Conservation (phyloP, 35 echinoderm and acorn worm species). For the Amphiura filiformis region DNA sequence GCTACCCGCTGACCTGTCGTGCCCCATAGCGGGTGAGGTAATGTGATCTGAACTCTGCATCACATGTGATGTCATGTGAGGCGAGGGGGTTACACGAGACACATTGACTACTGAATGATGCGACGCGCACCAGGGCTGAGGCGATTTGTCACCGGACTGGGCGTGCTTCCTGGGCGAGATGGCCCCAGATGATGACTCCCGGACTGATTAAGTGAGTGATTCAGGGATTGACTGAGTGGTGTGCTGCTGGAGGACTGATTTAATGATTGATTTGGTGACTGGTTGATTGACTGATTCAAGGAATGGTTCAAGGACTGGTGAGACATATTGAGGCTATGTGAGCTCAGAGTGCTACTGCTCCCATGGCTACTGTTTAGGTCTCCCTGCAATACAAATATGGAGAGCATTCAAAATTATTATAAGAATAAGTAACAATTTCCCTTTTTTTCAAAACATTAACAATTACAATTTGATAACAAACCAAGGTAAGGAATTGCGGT, state of each 20-base stretch:
- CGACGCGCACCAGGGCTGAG: background rate
- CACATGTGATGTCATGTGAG: background rate
- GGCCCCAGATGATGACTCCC: background rate
- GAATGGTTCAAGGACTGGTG: background rate
- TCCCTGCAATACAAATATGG: background rate
- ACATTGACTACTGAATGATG: background rate
- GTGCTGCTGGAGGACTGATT: conserved; percentile 19
- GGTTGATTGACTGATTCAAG: background rate
- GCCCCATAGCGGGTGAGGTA: background rate
- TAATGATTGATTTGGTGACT: background rate
- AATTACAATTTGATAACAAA: background rate
- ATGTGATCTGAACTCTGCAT: background rate
- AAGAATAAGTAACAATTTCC: background rate
- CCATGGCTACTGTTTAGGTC: conserved; percentile 75
- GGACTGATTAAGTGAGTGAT: conserved; percentile 57
- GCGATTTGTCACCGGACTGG: background rate
- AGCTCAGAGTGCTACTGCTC: background rate
- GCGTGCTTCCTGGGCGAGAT: background rate
- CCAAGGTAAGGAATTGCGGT: background rate
- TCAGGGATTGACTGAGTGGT: conserved; percentile 34
- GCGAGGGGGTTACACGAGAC: background rate
- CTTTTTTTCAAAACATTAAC: background rate
- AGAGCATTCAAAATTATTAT: background rate
- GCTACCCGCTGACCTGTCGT: background rate
- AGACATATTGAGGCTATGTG: background rate